Evolutionary conservation across 2,797 vertebrate genomes (phyloP).

Genomic region (Chaetodon trifasciatus): DNA sequence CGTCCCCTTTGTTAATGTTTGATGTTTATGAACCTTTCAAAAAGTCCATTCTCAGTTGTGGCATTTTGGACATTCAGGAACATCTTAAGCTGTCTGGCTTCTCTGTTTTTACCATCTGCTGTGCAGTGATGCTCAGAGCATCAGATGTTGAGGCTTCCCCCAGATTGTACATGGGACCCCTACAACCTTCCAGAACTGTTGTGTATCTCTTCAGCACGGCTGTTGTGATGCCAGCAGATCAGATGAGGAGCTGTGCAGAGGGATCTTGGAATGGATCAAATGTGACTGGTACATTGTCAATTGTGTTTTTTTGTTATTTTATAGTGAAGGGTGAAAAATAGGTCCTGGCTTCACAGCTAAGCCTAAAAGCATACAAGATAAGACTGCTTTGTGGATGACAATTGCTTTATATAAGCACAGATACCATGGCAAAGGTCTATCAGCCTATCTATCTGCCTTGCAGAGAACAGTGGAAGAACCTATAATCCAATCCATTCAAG

Average conservation of each 20-base stretch:
- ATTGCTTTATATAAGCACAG: neutral
- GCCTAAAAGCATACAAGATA: neutral
- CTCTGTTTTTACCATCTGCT: neutral
- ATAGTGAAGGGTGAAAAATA: neutral
- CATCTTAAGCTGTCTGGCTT: constrained; percentile 10
- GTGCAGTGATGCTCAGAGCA: neutral
- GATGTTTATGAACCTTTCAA: constrained; percentile 15
- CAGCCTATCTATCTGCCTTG: no score
- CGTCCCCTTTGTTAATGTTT: neutral
- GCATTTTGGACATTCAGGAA: constrained; percentile 11
- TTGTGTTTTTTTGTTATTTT: constrained; percentile 3
- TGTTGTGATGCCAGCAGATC: constrained; percentile 6
- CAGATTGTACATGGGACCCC: neutral
- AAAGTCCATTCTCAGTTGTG: constrained; percentile 13
- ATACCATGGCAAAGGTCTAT: neutral
- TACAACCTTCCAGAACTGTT: constrained; percentile 8
- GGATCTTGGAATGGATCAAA: neutral
- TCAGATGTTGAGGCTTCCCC: constrained; percentile 8
- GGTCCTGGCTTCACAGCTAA: neutral
- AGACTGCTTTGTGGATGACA: neutral
- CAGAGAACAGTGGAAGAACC: neutral
- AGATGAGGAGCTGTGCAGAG: neutral
- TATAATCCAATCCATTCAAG: neutral
- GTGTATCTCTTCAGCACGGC: neutral
- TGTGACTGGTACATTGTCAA: neutral